A percentile compares a stretch with the other conserved stretches of the same genome.
Evolutionary conservation across 2,888 invertebrate species (phyloP).

Genomic region (Netelia virgata): DNA sequence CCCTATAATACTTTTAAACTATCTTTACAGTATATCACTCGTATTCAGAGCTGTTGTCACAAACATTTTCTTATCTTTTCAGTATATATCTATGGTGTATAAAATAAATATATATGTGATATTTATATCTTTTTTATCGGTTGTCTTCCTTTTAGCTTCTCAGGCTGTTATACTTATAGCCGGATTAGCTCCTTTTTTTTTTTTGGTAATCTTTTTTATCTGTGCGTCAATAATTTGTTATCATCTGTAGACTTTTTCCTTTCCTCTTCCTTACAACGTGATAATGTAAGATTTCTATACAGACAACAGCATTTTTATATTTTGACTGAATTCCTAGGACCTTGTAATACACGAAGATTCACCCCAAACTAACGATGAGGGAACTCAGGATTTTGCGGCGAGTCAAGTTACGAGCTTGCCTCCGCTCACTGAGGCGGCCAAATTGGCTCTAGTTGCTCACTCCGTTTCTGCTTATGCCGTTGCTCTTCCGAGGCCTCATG

Average conservation of each 20-base stretch:
- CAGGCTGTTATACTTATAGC: neutral
- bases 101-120: no score
- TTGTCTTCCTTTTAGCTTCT: neutral
- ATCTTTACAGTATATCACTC: no score
- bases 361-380: conserved; percentile 85
- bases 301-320: no score
- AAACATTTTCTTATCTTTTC: neutral
- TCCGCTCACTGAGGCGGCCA: conserved; percentile 84
- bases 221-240: conserved; percentile 14
- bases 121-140: neutral
- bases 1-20: no score
- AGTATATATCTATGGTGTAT: neutral
- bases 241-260: conserved; percentile 67
- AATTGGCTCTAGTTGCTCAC: conserved; percentile 92
- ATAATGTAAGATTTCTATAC: no score
- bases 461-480: conserved; percentile 94
- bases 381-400: conserved; percentile 85
- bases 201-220: conserved; percentile 38
- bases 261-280: no score
- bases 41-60: no score
- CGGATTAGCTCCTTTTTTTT: neutral
- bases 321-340: conserved; percentile 75
- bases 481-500: conserved; percentile 92
- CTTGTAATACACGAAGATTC: conserved; percentile 83
- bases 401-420: conserved; percentile 82